Evolutionary conservation across 2,888 invertebrate species (phyloP).

Genomic region (Limnephilus auricula): DNA sequence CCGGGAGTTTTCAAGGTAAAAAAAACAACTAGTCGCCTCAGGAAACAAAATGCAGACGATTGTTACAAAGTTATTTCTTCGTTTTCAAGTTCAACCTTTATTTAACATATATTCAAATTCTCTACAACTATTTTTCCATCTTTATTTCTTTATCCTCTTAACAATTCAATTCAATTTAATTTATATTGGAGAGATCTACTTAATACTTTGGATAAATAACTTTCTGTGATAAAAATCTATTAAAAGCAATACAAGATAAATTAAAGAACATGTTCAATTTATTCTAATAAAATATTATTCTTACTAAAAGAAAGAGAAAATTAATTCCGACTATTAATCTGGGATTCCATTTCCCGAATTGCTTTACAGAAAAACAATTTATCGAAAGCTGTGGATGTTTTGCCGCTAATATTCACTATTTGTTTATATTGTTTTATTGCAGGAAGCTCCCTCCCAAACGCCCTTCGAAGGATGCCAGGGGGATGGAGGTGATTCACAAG

Average conservation of each 20-base stretch:
- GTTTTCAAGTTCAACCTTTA: not conserved
- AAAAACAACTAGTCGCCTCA: not conserved
- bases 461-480: not conserved
- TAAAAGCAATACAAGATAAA: not conserved
- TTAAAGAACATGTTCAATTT: conserved; percentile 23
- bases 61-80: not conserved
- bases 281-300: conserved; percentile 27
- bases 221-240: conserved; percentile 5
- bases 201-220: not conserved
- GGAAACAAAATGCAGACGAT: not conserved
- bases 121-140: not conserved
- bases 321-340: conserved; percentile 41
- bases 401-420: conserved; percentile 26
- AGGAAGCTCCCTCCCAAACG: not conserved
- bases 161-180: not conserved
- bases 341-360: conserved; percentile 38
- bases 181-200: not conserved
- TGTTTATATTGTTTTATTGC: conserved; percentile 44
- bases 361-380: conserved; percentile 42
- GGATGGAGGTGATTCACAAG: not conserved
- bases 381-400: conserved; percentile 24
- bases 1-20: conserved; percentile 40
- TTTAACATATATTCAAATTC: not conserved
- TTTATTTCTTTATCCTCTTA: not conserved
- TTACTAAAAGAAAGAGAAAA: conserved; percentile 24